These are phyloP conservation scores for Apodemus speciosus DNA, from an alignment of 2,113 vertebrate species.

Conservation along the genomic window DNA sequence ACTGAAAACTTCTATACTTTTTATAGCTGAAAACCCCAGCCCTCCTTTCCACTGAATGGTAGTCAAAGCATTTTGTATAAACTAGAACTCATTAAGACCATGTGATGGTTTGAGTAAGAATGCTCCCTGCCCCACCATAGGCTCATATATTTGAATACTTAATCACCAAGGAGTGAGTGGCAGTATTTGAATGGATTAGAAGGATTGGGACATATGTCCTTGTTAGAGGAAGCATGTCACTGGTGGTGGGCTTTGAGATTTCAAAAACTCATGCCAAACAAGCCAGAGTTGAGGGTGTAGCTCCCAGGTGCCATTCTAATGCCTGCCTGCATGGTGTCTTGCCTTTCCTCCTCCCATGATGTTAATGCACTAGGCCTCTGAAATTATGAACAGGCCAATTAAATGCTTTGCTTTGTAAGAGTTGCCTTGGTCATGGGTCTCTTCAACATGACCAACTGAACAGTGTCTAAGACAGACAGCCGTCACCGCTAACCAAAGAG, in stretches of 20 bases:
- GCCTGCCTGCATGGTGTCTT: not conserved
- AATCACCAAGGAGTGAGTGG: not conserved
- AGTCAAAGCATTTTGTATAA: constrained; percentile 51
- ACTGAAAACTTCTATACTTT: constrained; percentile 9
- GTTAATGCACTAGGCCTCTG: not conserved
- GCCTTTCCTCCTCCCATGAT: not conserved
- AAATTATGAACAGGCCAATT: not conserved
- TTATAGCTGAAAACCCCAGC: constrained; percentile 34
- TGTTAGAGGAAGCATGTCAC: not conserved
- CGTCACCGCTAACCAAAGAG: not conserved
- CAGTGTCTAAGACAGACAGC: not conserved
- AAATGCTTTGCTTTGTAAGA: not conserved
- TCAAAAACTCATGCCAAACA: not conserved
- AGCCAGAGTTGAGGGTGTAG: not conserved
- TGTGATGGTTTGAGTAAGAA: not conserved
- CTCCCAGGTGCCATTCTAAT: not conserved
- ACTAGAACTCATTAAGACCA: constrained; percentile 50
- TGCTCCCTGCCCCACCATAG: not conserved
- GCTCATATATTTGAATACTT: not conserved
- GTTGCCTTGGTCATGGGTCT: not conserved
- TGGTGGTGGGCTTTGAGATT: not conserved
- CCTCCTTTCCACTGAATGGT: constrained; percentile 12
- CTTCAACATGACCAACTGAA: not conserved
- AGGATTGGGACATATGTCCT: not conserved
- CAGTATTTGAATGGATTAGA: not conserved